Evolutionary conservation across 2,888 invertebrate genomes (phyloP), one percentile per base, ranked within the genome.

Genomic region (Agelastica alni): DNA sequence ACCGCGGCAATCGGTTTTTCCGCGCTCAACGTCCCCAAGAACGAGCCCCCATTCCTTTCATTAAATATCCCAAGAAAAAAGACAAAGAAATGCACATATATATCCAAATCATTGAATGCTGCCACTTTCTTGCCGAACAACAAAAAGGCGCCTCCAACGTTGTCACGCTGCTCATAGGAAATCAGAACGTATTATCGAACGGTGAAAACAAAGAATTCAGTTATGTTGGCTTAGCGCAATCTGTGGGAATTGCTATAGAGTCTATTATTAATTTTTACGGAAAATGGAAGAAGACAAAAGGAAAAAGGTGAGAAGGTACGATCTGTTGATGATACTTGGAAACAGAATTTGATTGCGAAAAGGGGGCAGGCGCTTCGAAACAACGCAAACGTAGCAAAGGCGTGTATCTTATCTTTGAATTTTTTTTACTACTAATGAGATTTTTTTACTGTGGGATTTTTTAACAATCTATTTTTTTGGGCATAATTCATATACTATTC

Each of bases 21-120:
- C 83, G 93, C 62, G 89, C 93, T 0, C 96, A 96, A 77, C 85
- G 93, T 14, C 86, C 88, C 12, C 88, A 90, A 55, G 95, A 96
- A 76, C 83, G 86, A 17, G 80, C 87, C 42, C 81, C 89, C 1
- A 78, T 92, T 18, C 87, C 86, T 0, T 80, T 85, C 53, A 83
- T 89, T 42, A 89, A 88, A 77, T 85, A 87, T 64, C 86, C 90
- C n/a, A 86, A 86, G 70, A 86, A 88, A 68, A 86, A 87, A 70
- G 89, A 89, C 77, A 87, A 80, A 75, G 82, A 87, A 60, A 81
- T 84, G 28, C 87, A 86, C 81, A 82, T 87, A 65, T 88, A 86
- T 71, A 85, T 90, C 68, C 90, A 92, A 76, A 87, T 93, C 51
- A 81, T 92, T 56, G 91, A 92, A 71, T 93, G 91, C 75, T 91